These are phyloP conservation scores for Loripinus fragilis DNA, from an alignment of 2,888 invertebrate genomes.

Conservation along the genomic window DNA sequence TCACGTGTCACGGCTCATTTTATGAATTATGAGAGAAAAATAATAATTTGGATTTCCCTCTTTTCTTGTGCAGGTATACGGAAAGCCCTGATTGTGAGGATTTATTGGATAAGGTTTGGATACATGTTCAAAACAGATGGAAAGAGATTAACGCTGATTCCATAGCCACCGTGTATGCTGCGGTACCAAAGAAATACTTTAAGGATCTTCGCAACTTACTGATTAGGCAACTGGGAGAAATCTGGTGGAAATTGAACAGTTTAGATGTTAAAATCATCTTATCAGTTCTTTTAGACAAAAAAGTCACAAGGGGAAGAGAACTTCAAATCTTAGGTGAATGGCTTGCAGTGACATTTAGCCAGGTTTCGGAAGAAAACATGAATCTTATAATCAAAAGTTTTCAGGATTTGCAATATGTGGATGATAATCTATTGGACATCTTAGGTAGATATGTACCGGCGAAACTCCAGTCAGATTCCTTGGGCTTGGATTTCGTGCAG, in stretches of 20 bases:
- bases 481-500: neutral
- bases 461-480: neutral
- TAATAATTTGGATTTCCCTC: no score
- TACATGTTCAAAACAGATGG: neutral
- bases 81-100: neutral
- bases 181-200: slow-evolving; percentile 3
- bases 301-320: neutral
- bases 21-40: no score
- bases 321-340: neutral
- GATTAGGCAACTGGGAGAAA: neutral
- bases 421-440: neutral
- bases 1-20: no score
- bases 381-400: neutral
- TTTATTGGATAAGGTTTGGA: neutral
- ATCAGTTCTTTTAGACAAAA: neutral
- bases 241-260: slow-evolving; percentile 3
- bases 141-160: slow-evolving; percentile 6
- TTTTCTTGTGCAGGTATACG: no score
- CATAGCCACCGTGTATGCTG: neutral
- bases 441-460: neutral
- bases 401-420: neutral
- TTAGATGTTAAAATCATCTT: neutral
- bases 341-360: neutral
- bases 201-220: neutral
- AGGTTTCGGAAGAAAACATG: slow-evolving; percentile 1